A percentile compares a stretch with the other conserved stretches of the same genome.
phyloP scores from a whole-genome alignment of 2,797 vertebrate genomes.

The Crocodylus rhombifer region DNA sequence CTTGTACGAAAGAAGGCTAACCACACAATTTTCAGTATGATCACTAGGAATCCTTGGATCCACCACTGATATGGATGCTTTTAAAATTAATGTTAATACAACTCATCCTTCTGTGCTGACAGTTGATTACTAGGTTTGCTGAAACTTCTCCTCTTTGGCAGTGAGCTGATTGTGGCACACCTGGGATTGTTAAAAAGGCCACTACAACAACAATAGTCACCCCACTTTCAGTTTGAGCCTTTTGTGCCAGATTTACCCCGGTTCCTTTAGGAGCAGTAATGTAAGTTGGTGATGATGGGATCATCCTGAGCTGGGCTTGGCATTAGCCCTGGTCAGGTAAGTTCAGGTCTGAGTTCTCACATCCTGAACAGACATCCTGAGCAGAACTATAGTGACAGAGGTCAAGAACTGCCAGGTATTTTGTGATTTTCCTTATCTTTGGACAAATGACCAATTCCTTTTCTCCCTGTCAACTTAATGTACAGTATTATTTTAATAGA shows the following conservation, averaged over 20 bases:
- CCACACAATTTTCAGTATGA: background rate
- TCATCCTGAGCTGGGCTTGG: background rate
- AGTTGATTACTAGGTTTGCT: background rate
- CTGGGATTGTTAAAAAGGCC: background rate
- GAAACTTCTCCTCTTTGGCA: background rate
- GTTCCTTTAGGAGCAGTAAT: background rate
- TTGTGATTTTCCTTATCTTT: background rate
- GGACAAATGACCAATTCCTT: background rate
- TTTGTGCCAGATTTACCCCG: background rate
- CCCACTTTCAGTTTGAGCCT: background rate
- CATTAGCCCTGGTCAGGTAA: background rate
- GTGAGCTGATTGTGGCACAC: background rate
- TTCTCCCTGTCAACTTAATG: background rate
- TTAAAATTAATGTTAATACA: background rate
- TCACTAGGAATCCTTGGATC: background rate
- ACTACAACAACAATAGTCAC: background rate
- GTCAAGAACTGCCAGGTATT: conserved; percentile 17
- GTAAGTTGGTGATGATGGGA: background rate
- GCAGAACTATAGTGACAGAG: background rate
- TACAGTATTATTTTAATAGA: no score
- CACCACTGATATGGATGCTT: background rate
- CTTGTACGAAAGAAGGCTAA: background rate
- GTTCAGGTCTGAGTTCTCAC: background rate
- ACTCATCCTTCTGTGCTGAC: background rate
- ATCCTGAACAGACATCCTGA: background rate